Conservation (phyloP, 2,113 vertebrate species). For the Lophochroa leadbeateri region DNA sequence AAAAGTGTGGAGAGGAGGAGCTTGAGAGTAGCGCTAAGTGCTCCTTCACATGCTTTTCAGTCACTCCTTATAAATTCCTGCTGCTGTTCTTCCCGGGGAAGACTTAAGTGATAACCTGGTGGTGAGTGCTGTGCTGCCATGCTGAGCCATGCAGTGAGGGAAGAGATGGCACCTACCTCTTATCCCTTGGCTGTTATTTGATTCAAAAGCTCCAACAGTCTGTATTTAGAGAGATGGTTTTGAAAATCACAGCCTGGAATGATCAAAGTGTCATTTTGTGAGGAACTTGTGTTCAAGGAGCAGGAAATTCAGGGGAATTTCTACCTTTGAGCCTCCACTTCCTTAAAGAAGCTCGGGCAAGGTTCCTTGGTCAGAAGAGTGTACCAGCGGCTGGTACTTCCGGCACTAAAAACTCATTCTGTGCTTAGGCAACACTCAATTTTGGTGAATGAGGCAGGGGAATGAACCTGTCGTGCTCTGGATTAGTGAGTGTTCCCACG, state of each 20-base stretch:
- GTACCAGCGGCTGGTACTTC: background rate
- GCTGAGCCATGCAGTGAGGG: background rate
- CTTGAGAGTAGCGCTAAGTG: fast-evolving
- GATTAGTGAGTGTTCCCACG: background rate
- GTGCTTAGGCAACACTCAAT: background rate
- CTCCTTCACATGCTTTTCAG: background rate
- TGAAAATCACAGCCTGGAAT: background rate
- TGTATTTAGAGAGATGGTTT: background rate
- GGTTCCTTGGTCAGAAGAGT: fast-evolving
- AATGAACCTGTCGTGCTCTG: background rate
- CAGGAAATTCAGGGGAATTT: background rate
- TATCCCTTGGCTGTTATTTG: background rate
- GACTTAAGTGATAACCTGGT: background rate
- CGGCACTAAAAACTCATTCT: background rate
- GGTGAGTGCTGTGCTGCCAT: background rate
- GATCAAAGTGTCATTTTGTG: background rate
- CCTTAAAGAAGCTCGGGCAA: background rate
- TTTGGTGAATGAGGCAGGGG: background rate
- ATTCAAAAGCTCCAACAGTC: fast-evolving
- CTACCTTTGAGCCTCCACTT: background rate
- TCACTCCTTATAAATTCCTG: background rate
- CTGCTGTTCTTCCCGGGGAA: background rate
- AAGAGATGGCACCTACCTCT: background rate
- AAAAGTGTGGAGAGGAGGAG: background rate
- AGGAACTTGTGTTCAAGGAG: background rate